Evolutionary conservation across 2,888 invertebrate species (phyloP).

Genomic region (Trichogramma evanescens): DNA sequence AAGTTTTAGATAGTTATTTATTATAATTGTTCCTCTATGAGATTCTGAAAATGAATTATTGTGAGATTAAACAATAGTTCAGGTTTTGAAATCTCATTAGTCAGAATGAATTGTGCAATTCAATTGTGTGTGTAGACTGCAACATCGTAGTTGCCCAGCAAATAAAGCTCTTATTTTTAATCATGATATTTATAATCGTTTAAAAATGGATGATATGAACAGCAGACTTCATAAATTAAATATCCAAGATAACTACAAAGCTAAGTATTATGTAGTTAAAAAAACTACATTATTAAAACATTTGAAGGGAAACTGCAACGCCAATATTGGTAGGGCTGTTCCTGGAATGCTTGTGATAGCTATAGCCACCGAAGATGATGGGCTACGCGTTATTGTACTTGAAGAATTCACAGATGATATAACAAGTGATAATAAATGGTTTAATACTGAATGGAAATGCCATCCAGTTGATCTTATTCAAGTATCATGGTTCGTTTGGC

Average conservation of each 20-base stretch:
- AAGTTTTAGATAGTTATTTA: neutral
- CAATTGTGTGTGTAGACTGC: too few relatives aligned
- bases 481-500: conserved; percentile 46
- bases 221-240: conserved; percentile 4
- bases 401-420: conserved; percentile 23
- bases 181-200: neutral
- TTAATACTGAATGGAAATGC: conserved; percentile 40
- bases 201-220: conserved; percentile 18
- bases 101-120: too few relatives aligned
- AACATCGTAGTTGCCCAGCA: too few relatives aligned
- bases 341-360: conserved; percentile 44
- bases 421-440: conserved; percentile 23
- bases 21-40: neutral
- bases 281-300: conserved; percentile 9
- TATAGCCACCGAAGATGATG: conserved; percentile 28
- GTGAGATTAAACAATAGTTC: neutral
- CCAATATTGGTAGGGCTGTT: conserved; percentile 23
- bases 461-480: conserved; percentile 32
- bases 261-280: conserved; percentile 8
- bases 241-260: conserved; percentile 2
- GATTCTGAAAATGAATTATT: neutral
- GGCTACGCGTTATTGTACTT: conserved; percentile 29
- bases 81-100: neutral
- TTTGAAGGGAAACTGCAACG: conserved; percentile 7
- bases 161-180: neutral